phyloP scores from a whole-genome alignment of 2,797 vertebrate species.

The Lacerta bilineata region DNA sequence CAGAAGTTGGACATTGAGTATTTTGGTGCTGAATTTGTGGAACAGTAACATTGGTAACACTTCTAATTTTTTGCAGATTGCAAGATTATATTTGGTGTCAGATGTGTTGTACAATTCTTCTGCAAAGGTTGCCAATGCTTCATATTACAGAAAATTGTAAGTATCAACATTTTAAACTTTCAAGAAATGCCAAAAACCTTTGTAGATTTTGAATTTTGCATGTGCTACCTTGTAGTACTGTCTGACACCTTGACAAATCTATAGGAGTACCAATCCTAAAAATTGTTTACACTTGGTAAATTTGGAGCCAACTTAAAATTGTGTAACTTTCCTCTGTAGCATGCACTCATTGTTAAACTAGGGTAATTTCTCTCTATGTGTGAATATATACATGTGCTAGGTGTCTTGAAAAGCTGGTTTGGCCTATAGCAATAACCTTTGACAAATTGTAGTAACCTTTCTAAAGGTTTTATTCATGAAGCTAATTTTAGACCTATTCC shows the following conservation, averaged over 20 bases:
- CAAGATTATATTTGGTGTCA: slow-evolving; percentile 96
- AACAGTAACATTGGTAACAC: background rate
- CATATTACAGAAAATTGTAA: slow-evolving; percentile 99
- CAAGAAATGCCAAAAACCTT: background rate
- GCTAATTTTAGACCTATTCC: background rate
- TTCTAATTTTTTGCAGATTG: slow-evolving; percentile 85
- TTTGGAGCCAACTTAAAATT: background rate
- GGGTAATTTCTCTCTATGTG: background rate
- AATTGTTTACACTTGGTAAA: background rate
- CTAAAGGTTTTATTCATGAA: background rate
- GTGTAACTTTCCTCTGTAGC: background rate
- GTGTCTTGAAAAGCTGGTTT: background rate
- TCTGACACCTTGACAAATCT: background rate
- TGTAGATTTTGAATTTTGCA: background rate
- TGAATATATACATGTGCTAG: no score
- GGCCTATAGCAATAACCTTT: background rate
- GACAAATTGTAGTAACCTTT: background rate
- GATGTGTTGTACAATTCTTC: slow-evolving; percentile 99
- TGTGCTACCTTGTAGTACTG: background rate
- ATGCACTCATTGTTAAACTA: background rate
- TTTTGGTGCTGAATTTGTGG: background rate
- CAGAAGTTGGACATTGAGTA: background rate
- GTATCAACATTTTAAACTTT: slow-evolving; percentile 75
- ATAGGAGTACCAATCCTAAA: background rate
- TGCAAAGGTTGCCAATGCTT: slow-evolving; percentile 98